Percentiles rank a stretch among this genome's conserved stretches.
These are phyloP conservation scores for Bungarus multicinctus DNA, from an alignment of 2,113 vertebrate genomes.

Conservation along the genomic window DNA sequence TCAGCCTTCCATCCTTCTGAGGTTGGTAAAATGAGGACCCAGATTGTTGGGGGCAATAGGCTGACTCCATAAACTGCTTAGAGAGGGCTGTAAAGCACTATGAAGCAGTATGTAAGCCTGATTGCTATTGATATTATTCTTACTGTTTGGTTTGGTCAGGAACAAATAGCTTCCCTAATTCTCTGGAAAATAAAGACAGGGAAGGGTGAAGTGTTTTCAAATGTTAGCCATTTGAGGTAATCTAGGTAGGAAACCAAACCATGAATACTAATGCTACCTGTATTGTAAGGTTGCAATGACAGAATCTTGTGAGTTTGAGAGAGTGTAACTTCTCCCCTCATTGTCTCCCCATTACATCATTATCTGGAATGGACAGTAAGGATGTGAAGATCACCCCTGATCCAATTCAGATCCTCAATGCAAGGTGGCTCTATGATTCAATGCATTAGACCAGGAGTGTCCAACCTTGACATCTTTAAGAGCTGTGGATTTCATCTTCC, in stretches of 20 bases:
- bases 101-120: too few species aligned
- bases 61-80: too few species aligned
- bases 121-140: not conserved
- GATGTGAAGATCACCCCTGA: not conserved
- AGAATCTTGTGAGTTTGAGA: not conserved
- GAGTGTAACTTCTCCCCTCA: not conserved
- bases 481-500: not conserved
- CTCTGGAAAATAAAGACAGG: not conserved
- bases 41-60: too few species aligned
- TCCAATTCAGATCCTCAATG: not conserved
- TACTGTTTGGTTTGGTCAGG: not conserved
- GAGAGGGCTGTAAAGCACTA: too few species aligned
- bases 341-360: not conserved
- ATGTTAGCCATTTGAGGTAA: not conserved
- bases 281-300: not conserved
- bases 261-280: not conserved
- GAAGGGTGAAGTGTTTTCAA: not conserved
- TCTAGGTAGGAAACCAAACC: not conserved
- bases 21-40: too few species aligned
- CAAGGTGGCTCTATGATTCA: not conserved
- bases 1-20: too few species aligned
- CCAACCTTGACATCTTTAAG: not conserved
- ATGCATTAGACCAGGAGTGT: not conserved
- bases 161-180: not conserved
- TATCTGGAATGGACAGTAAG: not conserved